A percentile compares a stretch with the other conserved stretches of the same genome.
Evolutionary conservation across 1,140 invertebrate genomes (phyloP).

Genomic region (Holcopasites calliopsidis): DNA sequence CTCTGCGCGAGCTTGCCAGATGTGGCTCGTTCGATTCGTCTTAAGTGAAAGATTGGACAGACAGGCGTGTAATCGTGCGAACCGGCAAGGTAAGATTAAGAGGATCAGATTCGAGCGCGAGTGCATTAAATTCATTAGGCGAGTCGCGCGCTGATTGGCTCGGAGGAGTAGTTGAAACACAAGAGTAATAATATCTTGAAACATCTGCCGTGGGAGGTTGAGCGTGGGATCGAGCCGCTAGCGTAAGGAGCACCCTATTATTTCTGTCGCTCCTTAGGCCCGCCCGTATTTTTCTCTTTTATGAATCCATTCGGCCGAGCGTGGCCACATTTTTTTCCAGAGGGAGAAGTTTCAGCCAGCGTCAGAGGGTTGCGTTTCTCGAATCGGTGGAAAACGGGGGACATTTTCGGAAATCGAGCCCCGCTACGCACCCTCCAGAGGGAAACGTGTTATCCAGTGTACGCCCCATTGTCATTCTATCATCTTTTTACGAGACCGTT

Average conservation of each 20-base stretch:
- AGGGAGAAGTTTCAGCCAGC: neutral
- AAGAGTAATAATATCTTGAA: neutral
- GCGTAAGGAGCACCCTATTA: neutral
- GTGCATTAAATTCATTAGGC: neutral
- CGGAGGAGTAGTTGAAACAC: too few species aligned
- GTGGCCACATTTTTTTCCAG: neutral
- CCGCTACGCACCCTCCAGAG: neutral
- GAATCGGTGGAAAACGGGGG: neutral
- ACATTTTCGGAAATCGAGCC: constrained; percentile 5
- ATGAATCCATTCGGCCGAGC: neutral
- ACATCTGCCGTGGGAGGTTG: neutral
- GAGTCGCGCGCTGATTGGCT: neutral
- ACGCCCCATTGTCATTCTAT: neutral
- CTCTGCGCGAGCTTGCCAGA: too few species aligned
- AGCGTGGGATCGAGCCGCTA: neutral
- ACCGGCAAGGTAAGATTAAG: neutral
- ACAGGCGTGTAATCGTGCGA: neutral
- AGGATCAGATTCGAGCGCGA: neutral
- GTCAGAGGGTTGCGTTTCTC: neutral
- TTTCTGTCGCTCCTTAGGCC: neutral
- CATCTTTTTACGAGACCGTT: neutral
- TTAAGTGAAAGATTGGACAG: neutral
- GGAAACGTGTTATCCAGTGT: neutral
- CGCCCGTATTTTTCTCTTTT: neutral
- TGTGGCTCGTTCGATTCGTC: neutral